A percentile compares a stretch with the other conserved stretches of the same genome.
Evolutionary conservation across 2,888 invertebrate genomes (phyloP).

Genomic region (Osmoderma eremita): DNA sequence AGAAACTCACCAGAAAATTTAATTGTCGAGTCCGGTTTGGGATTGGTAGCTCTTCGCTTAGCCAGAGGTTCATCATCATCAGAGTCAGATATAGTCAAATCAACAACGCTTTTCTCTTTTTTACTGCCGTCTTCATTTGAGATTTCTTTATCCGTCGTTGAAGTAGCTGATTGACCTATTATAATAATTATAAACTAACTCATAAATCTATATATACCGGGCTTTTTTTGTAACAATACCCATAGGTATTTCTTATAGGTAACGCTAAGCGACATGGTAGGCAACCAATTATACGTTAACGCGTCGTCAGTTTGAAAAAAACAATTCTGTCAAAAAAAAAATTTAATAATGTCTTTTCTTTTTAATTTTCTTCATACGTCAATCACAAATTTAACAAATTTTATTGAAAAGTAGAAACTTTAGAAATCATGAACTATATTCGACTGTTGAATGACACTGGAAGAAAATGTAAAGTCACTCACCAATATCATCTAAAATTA

Average conservation of each 20-base stretch:
- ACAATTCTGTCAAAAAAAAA: too few relatives aligned
- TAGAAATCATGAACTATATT: too few relatives aligned
- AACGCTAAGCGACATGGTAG: too few relatives aligned
- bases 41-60: constrained; percentile 66
- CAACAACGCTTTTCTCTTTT: constrained; percentile 68
- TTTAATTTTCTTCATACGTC: background rate
- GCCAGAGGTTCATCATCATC: constrained; percentile 76
- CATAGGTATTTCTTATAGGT: too few relatives aligned
- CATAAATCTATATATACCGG: too few relatives aligned
- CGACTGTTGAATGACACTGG: too few relatives aligned
- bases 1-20: constrained; percentile 60
- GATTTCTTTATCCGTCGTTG: constrained; percentile 52
- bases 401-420: too few relatives aligned
- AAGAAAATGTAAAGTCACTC: constrained; percentile 50
- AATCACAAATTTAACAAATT: too few relatives aligned
- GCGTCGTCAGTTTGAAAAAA: constrained; percentile 11
- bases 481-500: constrained; percentile 82
- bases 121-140: constrained; percentile 54
- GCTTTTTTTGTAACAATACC: too few relatives aligned
- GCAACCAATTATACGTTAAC: too few relatives aligned
- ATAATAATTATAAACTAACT: constrained; percentile 50
- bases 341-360: too few relatives aligned
- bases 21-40: constrained; percentile 63
- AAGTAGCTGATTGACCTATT: constrained; percentile 51
- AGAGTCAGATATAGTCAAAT: constrained; percentile 79